Evolutionary conservation across 1,140 invertebrate genomes (phyloP), one percentile per base, ranked within the genome.

Genomic region (Diplogasteroides magnus): DNA sequence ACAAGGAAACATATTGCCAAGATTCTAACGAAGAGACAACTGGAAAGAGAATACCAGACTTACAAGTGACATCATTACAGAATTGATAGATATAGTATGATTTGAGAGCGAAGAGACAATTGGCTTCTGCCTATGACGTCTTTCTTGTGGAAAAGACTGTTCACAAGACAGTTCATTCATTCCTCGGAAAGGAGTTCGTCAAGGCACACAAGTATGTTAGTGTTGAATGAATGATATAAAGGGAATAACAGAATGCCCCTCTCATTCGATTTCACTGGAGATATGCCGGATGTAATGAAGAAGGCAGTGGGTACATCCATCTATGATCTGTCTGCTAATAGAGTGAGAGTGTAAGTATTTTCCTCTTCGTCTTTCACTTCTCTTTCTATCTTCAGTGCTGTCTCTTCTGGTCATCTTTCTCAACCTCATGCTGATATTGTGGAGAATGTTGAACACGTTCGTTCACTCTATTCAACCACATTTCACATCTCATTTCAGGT

Each of bases 181-280:
- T 66, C 31, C 68, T 73, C 14, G 74, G 74, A 59, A 75, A 75
- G 28, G 72, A 73, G 59, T 75, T 75, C 62, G 28, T 59, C 61
- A 75, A 67, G 61, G 74, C 61, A n/a, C 69, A 74, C 31, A 75
- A 72, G 62, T 71, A 58, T 6, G 72, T 64, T 61, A 67, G 2
- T 67, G 2, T 64, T 11, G n/a, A 32, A 14, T 67, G 23, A 23
- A 64, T 2, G 2, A 26, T 6, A 37, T n/a, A n/a, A n/a, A n/a
- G n/a, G n/a, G n/a, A n/a, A 48, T 69, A 72, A 19, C 67, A 72
- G 70, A 27, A 31, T 56, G 6, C 73, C 73, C 26, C 31, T 73
- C 15, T 55, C 58, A 23, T 64, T 74, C 29, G 64, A 56, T 25
- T 68, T 63, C 58, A 26, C 48, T 0, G 67, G 68, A 29, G 61